Conservation (phyloP, 2,797 vertebrate genomes). For the Micrastur ruficollis region DNA sequence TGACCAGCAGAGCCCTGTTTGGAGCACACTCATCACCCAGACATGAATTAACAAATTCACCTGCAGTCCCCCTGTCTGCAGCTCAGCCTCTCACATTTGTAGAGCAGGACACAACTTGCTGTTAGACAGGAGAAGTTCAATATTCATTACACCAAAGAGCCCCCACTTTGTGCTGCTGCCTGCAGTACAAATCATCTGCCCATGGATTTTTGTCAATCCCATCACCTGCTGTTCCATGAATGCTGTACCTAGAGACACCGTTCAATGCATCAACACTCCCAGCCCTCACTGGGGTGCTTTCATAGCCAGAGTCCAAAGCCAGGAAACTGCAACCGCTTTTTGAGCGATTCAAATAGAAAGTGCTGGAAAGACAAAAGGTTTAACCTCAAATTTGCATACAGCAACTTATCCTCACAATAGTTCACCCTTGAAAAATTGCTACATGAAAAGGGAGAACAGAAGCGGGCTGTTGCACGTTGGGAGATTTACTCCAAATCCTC, state of each 20-base stretch:
- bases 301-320: background rate
- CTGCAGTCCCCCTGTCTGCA: background rate
- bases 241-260: background rate
- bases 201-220: background rate
- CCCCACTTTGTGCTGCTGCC: background rate
- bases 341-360: background rate
- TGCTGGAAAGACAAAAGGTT: background rate
- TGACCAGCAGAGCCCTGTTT: background rate
- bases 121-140: background rate
- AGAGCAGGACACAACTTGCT: background rate
- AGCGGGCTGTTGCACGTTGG: accelerated
- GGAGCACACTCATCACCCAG: background rate
- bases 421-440: background rate
- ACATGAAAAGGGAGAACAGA: background rate
- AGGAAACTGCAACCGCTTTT: background rate
- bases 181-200: background rate
- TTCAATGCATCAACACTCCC: background rate
- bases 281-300: background rate
- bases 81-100: background rate
- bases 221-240: background rate
- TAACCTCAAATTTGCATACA: background rate
- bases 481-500: background rate
- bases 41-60: background rate
- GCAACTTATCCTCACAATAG: background rate
- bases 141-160: background rate